Evolutionary conservation across 2,888 invertebrate species (phyloP), one percentile per base, ranked within the genome.

Genomic region (Chaetoderma sp.): DNA sequence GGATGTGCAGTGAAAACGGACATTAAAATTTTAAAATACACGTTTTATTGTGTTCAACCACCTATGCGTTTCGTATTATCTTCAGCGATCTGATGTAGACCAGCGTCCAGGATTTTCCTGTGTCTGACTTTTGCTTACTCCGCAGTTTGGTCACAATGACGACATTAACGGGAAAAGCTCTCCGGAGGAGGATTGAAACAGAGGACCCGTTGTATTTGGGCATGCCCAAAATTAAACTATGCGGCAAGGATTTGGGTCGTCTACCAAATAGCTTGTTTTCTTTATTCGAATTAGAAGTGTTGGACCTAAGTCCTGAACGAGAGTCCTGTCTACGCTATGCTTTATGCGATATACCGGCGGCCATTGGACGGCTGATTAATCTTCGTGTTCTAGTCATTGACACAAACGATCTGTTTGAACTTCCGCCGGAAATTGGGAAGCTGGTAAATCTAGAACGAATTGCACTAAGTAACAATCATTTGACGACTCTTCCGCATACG

Each of bases 241-340:
- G 77, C 5, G 86, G 86, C 4, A 77, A 77, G 50, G 85, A 86
- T 59, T 73, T 86, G 25, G 61, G 72, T 13, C 65, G 76, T 32
- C 55, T 86, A 13, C 83, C 85, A 1, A 63, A 67, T 0, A 80
- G 81, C 16, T 55, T 86, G 25, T 86, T 84, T 72, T 72, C 75
- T 18, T 65, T 86, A 52, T 65, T 75, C 47, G 85, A 86, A 28
- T 66, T 86, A 32, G 83, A 86, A 68, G 82, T 86, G 10, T 72
- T 86, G 16, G 85, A 86, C 63, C 69, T 86, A 42, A 86, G 85
- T 60, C 86, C 86, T 1, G 85, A 85, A 54, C 66, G 86, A 23
- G 78, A 86, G 64, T 76, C 85, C 0, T 84, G 86, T 68, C 68
- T 86, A 56, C 78, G 80, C 67, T 86, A 80, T 71, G 81, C 78